Base-by-base conservation (phyloP, 2,113 vertebrate genomes). In the Mobula hypostoma region DNA sequence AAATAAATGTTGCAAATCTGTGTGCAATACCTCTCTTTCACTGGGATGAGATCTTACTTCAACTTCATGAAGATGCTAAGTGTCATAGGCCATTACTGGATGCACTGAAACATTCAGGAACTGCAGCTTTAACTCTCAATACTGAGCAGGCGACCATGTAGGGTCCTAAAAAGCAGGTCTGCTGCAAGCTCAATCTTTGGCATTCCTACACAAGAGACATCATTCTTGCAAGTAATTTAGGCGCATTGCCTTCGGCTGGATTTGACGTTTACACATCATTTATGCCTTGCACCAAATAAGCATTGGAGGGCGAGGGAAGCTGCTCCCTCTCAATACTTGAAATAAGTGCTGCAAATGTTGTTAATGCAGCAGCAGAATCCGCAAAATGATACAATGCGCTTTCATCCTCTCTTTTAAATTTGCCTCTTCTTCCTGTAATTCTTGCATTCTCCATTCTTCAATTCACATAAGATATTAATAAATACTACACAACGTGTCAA, bases 71-170 rank as follows among this genome's bases (percentile, higher is more conserved):
- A 29, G 11, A 87, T 29, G 24, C 21, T 61, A 11, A 87, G 83
- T 87, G 83, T 58, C 56, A 85, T n/a, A 29, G 29, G 83, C 56
- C 27, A 56, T 63, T n/a, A 58, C 58, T 61, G 83, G 12, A 7
- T 80, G n/a, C 19, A 85, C 82, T 61, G n/a, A 29, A 87, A 87
- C 83, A 87, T 87, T 87, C 9, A n/a, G 58, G 24, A 87, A 87
- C 27, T 63, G 83, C 48, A 87, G 27, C 56, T 87, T 63, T 63
- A 29, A 63, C 24, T 58, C 48, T 11, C 40, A 63, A 87, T 27
- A 29, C n/a, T 15, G 19, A 56, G 24, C 82, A 58, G 14, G 61
- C 7, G 7, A 32, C 4, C 40, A 74, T 56, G 48, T 56, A 48
- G 70, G 91, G 9, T 93, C 4, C 36, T 6, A 48, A 93, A 74